Evolutionary conservation across 2,888 invertebrate species (phyloP).

Genomic region (Tholera decimalis): DNA sequence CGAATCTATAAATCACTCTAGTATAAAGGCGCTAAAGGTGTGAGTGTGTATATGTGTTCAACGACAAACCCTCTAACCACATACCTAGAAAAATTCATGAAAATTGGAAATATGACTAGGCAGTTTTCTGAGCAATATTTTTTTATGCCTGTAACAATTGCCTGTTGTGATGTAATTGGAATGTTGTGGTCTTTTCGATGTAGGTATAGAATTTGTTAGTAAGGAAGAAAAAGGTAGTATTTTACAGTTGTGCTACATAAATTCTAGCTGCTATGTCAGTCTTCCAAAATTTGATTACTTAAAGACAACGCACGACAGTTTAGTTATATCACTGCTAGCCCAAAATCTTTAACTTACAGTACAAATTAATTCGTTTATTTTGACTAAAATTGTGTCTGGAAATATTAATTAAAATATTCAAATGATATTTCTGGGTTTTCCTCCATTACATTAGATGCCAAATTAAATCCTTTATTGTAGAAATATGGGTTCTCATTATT

Average conservation of each 20-base stretch:
- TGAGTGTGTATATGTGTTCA: constrained; percentile 5
- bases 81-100: constrained; percentile 25
- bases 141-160: constrained; percentile 16
- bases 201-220: background rate
- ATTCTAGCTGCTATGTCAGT: background rate
- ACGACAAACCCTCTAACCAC: background rate
- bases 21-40: background rate
- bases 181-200: constrained; percentile 16
- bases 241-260: background rate
- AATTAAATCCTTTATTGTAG: constrained; percentile 42
- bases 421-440: constrained; percentile 19
- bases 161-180: constrained; percentile 34
- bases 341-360: background rate
- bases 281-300: background rate
- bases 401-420: constrained; percentile 28
- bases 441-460: constrained; percentile 12
- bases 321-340: background rate
- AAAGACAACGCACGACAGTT: too few species aligned
- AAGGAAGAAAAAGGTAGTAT: background rate
- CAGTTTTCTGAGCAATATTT: constrained; percentile 19
- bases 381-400: background rate
- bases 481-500: constrained; percentile 47
- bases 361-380: background rate
- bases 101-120: constrained; percentile 51
- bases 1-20: constrained; percentile 6